Conservation (phyloP, 2,888 invertebrate genomes). For the Poecilus cupreus region DNA sequence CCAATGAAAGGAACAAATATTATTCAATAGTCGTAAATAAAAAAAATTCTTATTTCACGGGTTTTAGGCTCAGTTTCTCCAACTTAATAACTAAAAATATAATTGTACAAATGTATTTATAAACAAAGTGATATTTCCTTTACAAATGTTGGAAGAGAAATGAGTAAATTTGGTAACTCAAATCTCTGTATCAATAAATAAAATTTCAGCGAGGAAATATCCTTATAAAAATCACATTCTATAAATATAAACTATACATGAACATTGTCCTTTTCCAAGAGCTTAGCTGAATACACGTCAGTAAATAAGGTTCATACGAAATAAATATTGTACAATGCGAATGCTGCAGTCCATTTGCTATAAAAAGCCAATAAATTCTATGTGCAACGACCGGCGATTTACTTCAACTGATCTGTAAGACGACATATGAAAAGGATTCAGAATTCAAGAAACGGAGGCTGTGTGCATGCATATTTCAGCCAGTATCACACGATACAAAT, state of each 20-base stretch:
- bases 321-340: not conserved
- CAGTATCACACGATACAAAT: not conserved
- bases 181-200: not conserved
- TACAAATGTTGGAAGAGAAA: too few relatives aligned
- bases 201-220: constrained; percentile 8
- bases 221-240: not conserved
- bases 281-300: not conserved
- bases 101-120: too few relatives aligned
- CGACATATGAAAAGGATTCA: not conserved
- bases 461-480: not conserved
- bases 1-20: too few relatives aligned
- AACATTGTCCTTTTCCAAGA: not conserved
- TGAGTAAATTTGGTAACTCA: too few relatives aligned
- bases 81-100: too few relatives aligned
- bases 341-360: not conserved
- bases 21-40: too few relatives aligned
- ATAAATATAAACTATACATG: not conserved
- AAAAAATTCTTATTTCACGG: too few relatives aligned
- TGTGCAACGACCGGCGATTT: not conserved
- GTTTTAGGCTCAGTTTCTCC: too few relatives aligned
- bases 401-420: not conserved
- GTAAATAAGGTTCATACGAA: not conserved
- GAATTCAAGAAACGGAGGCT: not conserved
- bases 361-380: not conserved
- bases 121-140: too few relatives aligned